Base-by-base conservation (phyloP, 2,113 vertebrate genomes). In the Athene noctua region DNA sequence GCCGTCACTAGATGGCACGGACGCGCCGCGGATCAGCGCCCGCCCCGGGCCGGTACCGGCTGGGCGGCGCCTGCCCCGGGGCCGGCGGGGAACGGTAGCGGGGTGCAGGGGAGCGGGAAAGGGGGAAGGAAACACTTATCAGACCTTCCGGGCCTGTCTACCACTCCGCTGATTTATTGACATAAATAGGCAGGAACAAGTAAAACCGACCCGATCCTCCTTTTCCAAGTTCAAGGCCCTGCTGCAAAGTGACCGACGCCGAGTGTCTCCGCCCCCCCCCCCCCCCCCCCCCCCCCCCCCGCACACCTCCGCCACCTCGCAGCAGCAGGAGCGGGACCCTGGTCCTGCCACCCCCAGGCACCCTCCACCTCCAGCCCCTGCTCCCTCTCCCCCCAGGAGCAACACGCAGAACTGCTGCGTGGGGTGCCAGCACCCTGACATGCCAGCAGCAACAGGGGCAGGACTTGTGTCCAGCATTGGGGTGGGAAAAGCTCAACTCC, bases 101-200 rank as follows among this genome's bases (percentile, higher is more conserved):
- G n/a, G n/a, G n/a, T n/a, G n/a, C n/a, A n/a, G n/a, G 36, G 38
- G 30, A 42, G 44, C 2, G 9, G 27, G 29, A 7, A n/a, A 26
- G 7, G 10, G 11, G 11, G 29, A 36, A 36, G 14, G 11, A 59
- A 9, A 23, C 51, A 7, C 29, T 15, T 32, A 11, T 65, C 61
- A 15, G 3, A 58, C 36, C 47, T 40, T 22, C 19, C 46, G 55
- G 46, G 11, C 81, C 38, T 8, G 78, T 18, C 65, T 82, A 44
- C 42, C 20, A 40, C 68, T 65, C 57, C 38, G 32, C 59, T 49
- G 59, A 27, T 97, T 97, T 97, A 96, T 97, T 97, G 84, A 91
- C 84, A 91, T 71, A 63, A 92, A 84, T 36, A 94, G 46, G 51
- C 15, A 58, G 49, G 85, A 89, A 80, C 65, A 55, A 40, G 65